phyloP scores from a whole-genome alignment of 2,113 vertebrate genomes.

The Trichechus manatus region DNA sequence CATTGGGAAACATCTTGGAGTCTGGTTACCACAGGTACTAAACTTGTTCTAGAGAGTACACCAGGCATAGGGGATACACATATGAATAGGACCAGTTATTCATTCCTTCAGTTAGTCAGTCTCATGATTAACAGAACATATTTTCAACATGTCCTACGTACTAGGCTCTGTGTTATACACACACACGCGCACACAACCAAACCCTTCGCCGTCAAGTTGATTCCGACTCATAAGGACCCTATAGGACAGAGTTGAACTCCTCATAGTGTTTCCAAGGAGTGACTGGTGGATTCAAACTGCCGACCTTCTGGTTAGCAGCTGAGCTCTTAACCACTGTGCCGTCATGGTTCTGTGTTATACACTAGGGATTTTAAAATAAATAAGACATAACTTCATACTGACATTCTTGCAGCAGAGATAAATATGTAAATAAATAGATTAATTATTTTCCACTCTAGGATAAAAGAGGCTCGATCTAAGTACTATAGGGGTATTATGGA shows the following conservation, averaged over 20 bases:
- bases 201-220: too few species aligned
- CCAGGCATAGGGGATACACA: background rate
- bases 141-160: background rate
- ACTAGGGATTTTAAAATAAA: background rate
- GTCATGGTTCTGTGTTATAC: background rate
- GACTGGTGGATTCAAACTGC: too few species aligned
- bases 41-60: background rate
- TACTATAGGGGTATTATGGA: background rate
- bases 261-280: too few species aligned
- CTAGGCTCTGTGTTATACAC: background rate
- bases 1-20: background rate
- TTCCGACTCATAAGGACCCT: too few species aligned
- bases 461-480: background rate
- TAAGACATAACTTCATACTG: background rate
- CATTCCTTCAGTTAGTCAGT: background rate
- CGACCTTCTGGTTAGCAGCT: too few species aligned
- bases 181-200: background rate
- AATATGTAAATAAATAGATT: background rate
- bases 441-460: background rate
- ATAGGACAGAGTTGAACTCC: too few species aligned
- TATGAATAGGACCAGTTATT: background rate
- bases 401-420: background rate
- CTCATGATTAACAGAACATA: background rate
- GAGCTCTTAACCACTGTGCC: too few species aligned
- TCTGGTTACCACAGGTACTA: background rate